Percentiles rank a stretch among this genome's conserved stretches.
These are phyloP conservation scores for Porphyrio hochstetteri DNA, from an alignment of 2,113 vertebrate genomes.

Conservation along the genomic window DNA sequence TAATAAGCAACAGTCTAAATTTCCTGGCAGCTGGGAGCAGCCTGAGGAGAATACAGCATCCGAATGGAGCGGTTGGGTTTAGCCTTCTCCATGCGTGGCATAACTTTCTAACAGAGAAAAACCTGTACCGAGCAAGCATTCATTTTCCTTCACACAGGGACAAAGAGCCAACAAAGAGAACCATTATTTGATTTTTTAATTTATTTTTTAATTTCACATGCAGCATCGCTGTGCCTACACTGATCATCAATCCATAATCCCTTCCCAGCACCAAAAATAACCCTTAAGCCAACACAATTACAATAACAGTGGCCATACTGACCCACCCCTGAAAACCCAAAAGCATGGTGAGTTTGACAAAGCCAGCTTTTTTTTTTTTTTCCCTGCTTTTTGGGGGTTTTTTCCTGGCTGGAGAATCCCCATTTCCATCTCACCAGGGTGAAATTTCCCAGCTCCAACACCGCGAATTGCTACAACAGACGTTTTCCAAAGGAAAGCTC, in stretches of 20 bases:
- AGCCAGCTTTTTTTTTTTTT: not conserved
- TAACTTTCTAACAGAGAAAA: not conserved
- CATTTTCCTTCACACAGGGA: not conserved
- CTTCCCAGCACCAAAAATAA: constrained; percentile 4
- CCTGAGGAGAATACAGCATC: not conserved
- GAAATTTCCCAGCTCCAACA: constrained; percentile 17
- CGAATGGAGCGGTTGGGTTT: accelerated
- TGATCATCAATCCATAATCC: not conserved
- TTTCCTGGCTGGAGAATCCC: constrained; percentile 5
- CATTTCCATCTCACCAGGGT: not conserved
- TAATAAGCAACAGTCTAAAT: not conserved
- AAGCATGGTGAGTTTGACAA: not conserved
- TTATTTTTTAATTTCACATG: not conserved
- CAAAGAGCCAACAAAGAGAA: not conserved
- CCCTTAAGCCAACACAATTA: not conserved
- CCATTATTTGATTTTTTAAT: not conserved
- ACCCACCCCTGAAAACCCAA: not conserved
- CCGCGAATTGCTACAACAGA: constrained; percentile 21
- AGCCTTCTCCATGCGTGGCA: accelerated
- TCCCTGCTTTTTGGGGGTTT: no score
- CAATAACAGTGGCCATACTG: not conserved
- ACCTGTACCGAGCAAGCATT: not conserved
- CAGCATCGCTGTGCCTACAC: not conserved
- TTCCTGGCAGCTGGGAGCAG: constrained; percentile 6
- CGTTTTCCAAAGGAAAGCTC: constrained; percentile 46